Base-by-base conservation (phyloP, 2,888 invertebrate species). In the Endomychus coccineus region DNA sequence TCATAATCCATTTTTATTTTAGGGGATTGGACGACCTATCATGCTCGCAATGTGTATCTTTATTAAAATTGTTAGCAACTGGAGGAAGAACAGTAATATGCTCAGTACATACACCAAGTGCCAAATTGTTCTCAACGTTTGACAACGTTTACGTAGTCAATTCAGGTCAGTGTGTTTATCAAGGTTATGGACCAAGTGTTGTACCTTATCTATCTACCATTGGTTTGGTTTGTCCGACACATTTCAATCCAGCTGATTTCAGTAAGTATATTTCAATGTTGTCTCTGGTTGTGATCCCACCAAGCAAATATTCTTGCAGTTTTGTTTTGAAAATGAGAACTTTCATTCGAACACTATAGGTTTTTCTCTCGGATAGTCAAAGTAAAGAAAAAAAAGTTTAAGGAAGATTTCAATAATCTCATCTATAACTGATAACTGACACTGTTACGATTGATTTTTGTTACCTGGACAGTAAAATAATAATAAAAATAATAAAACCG, bases 241-340 rank as follows among this genome's bases (percentile, higher is more conserved):
- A 91, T 49, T 92, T 94, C 60, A 96, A 95, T 66, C 96, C 96
- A 0, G 94, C 95, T 3, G 96, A 96, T 69, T 96, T 92, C 66
- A 78, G 92, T 92, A 67, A 78, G 79, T 50, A 42, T 34, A 19
- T 23, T 39, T 16, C 17, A 9, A 16, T 39, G 11, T 1, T 2
- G 22, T 9, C 9, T 17, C 10, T 30, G 30, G 19, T 7, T 7
- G 6, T 19, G 19, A 19, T n/a, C n/a, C n/a, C n/a, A n/a, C n/a
- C n/a, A n/a, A n/a, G n/a, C n/a, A n/a, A n/a, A n/a, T n/a, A n/a
- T n/a, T n/a, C n/a, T n/a, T n/a, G n/a, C n/a, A n/a, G n/a, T n/a
- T n/a, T n/a, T n/a, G n/a, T n/a, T n/a, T n/a, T n/a, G n/a, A n/a
- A n/a, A n/a, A n/a, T n/a, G n/a, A n/a, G n/a, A n/a, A n/a, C n/a